A percentile compares a stretch with the other conserved stretches of the same genome.
phyloP scores from a whole-genome alignment of 2,888 invertebrate genomes.

The Megalurothrips usitatus region DNA sequence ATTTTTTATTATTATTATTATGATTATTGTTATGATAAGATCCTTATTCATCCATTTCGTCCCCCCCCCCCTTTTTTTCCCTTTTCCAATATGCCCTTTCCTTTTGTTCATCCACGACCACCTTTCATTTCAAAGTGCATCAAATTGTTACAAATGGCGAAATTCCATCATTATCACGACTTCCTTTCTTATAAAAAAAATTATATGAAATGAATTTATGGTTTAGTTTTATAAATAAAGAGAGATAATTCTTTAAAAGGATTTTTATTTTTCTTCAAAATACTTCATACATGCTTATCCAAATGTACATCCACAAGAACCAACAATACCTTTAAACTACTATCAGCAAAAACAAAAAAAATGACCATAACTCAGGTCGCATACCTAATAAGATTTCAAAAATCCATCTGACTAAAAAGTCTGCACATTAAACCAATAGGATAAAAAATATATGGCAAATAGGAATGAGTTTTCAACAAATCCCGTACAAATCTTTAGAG shows the following conservation, averaged over 20 bases:
- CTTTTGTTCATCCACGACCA: conserved; percentile 18
- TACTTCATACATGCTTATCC: conserved; percentile 12
- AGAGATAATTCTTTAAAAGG: conserved; percentile 6
- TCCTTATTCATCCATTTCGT: background rate
- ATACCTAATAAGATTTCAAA: background rate
- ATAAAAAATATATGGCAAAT: background rate
- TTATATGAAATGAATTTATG: background rate
- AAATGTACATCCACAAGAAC: background rate
- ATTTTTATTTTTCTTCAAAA: conserved; percentile 19
- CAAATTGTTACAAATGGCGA: background rate
- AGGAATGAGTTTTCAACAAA: background rate
- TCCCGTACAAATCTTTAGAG: background rate
- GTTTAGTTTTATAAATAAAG: conserved; percentile 20
- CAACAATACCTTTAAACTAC: background rate
- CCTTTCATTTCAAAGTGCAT: background rate
- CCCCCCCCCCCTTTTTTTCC: background rate
- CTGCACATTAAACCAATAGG: background rate
- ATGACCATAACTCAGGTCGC: background rate
- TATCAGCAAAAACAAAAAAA: background rate
- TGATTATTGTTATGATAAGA: background rate
- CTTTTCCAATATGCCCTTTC: background rate
- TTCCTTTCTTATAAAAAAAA: conserved; percentile 1
- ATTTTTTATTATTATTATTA: background rate
- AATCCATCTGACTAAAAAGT: background rate
- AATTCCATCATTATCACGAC: background rate